Percentiles rank a stretch among this genome's conserved stretches.
Conservation (phyloP, 2,113 vertebrate genomes). For the Prionailurus bengalensis region DNA sequence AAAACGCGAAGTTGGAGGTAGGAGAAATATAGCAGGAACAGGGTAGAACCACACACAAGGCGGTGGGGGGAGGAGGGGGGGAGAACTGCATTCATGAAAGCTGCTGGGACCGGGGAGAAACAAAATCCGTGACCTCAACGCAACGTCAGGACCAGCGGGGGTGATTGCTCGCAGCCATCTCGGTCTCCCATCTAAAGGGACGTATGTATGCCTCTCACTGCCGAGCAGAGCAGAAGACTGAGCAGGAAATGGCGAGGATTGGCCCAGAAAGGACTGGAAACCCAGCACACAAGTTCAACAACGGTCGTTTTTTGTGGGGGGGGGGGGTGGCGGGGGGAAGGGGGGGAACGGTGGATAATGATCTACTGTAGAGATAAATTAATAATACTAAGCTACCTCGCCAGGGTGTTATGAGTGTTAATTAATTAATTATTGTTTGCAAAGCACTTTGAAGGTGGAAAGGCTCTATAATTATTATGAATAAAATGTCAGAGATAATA, state of each 20-base stretch:
- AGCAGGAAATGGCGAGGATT: not conserved
- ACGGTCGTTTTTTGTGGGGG: not conserved
- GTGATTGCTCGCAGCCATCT: not conserved
- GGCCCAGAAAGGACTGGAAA: not conserved
- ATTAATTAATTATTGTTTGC: conserved; percentile 87
- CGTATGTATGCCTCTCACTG: fast-evolving
- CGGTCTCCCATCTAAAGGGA: not conserved
- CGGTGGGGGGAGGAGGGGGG: not conserved
- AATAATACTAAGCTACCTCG: conserved; percentile 81
- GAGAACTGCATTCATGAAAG: not conserved
- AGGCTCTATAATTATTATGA: conserved; percentile 84
- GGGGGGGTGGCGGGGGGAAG: not conserved
- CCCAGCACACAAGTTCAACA: not conserved
- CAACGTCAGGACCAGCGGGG: not conserved
- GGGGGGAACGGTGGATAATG: conserved; percentile 62
- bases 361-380: conserved; percentile 80
- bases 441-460: conserved; percentile 85
- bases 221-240: not conserved
- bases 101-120: not conserved
- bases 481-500: conserved; percentile 84
- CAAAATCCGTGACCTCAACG: not conserved
- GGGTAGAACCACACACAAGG: not conserved
- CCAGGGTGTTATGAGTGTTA: conserved; percentile 82
- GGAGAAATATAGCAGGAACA: too few relatives aligned
- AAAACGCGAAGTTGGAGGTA: not conserved